These are phyloP conservation scores for Phthorimaea operculella DNA, from an alignment of 1,140 invertebrate species.

Conservation along the genomic window DNA sequence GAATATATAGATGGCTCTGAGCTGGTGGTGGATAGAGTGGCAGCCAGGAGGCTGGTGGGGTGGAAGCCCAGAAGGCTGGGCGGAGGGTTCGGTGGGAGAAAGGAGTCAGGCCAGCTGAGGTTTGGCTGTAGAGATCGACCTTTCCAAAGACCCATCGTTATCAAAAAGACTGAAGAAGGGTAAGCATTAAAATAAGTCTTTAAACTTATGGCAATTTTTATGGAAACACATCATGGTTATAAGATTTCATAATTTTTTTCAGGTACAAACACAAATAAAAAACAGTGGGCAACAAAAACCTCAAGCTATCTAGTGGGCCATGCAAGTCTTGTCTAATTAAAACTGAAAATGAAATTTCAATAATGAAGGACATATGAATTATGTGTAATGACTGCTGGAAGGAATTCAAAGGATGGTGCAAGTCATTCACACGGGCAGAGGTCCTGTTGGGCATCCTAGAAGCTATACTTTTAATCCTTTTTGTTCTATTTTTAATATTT, in stretches of 20 bases:
- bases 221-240: too few relatives aligned
- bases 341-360: conserved; percentile 4
- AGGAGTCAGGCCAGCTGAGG: conserved; percentile 87
- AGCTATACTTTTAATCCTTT: conserved; percentile 30
- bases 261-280: too few relatives aligned
- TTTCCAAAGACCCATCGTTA: conserved; percentile 73
- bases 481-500: conserved; percentile 39
- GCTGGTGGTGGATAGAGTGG: conserved; percentile 78
- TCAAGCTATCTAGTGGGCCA: neutral
- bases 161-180: conserved; percentile 24
- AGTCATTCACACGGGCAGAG: conserved; percentile 46
- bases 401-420: conserved; percentile 46
- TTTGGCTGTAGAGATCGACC: conserved; percentile 86
- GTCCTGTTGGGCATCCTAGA: conserved; percentile 28
- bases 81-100: conserved; percentile 88
- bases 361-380: conserved; percentile 19
- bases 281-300: too few relatives aligned
- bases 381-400: conserved; percentile 42
- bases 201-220: too few relatives aligned
- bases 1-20: conserved; percentile 71
- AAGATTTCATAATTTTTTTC: too few relatives aligned
- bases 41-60: conserved; percentile 65
- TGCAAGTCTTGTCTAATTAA: conserved; percentile 12
- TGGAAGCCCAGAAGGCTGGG: conserved; percentile 89
- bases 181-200: neutral